Evolutionary conservation across 2,113 vertebrate species (phyloP), one percentile per base, ranked within the genome.

Genomic region (Corythaixoides concolor): DNA sequence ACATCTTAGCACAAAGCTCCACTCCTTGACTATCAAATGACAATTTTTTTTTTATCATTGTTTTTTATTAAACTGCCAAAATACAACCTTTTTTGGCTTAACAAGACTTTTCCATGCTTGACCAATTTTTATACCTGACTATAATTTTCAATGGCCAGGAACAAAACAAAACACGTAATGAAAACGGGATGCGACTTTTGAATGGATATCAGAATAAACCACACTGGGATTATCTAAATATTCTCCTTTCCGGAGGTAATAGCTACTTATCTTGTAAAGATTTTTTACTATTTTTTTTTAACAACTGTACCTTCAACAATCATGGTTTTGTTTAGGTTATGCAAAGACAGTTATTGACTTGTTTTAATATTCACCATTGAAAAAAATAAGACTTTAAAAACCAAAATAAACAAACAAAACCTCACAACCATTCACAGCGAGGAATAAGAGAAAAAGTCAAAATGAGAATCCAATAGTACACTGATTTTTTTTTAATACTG

Each of bases 41-140:
- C 18, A 33, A 0, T n/a, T 15, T 1, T 16, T 4, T 49, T 56
- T 21, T 9, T n/a, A n/a, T n/a, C n/a, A n/a, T n/a, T n/a, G n/a
- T 50, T 83, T 78, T 24, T 30, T 13, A 62, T 58, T 13, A 78
- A 74, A 23, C 3, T 67, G 4, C 8, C 22, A 55, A 74, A 59
- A 64, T 49, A 27, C 14, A 77, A 56, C 4, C 2, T 58, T 79
- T 63, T 53, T 84, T 63, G 28, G 2, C 30, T 79, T 58, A 47
- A 68, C 19, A 3, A 41, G 37, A 35, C 6, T 58, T 79, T 47
- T 84, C 28, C 26, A 52, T 5, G 15, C 8, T 49, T 76, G 16
- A 39, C 2, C 4, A 49, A 24, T 49, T 89, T 81, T 60, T 50
- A 50, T 43, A 50, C 1, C 8, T 50, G 7, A n/a, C 37, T 37